phyloP scores from a whole-genome alignment of 2,888 invertebrate species.

The Andricus quercusramuli region DNA sequence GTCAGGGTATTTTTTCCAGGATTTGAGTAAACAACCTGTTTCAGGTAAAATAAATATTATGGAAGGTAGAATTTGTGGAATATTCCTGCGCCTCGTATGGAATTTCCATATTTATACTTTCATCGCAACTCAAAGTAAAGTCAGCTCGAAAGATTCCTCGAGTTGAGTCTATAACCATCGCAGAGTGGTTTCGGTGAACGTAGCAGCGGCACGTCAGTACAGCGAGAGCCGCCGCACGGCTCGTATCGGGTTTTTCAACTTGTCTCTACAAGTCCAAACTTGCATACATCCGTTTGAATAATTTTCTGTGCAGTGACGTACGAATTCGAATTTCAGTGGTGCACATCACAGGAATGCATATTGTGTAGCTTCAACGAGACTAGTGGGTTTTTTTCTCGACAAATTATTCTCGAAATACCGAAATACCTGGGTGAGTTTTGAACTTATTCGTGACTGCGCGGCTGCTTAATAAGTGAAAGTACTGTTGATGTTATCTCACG shows the following conservation, averaged over 20 bases:
- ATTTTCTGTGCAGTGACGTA: slow-evolving; percentile 33
- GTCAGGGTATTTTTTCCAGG: too few relatives aligned
- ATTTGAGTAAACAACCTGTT: too few relatives aligned
- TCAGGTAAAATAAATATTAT: too few relatives aligned
- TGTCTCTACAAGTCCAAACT: neutral
- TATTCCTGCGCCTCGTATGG: too few relatives aligned
- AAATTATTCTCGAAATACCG: slow-evolving; percentile 7
- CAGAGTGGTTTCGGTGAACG: slow-evolving; percentile 7
- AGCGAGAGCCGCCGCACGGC: slow-evolving; percentile 56
- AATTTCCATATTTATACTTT: neutral
- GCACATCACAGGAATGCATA: slow-evolving; percentile 10
- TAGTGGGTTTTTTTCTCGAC: slow-evolving; percentile 3
- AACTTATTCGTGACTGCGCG: neutral
- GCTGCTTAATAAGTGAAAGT: slow-evolving; percentile 25
- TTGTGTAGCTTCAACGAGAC: slow-evolving; percentile 11
- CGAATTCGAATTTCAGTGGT: slow-evolving; percentile 7
- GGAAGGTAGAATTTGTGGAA: too few relatives aligned
- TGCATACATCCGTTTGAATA: neutral
- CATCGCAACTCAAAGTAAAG: neutral
- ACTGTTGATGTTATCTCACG: slow-evolving; percentile 14
- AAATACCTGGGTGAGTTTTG: slow-evolving; percentile 20
- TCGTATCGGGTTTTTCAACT: slow-evolving; percentile 32
- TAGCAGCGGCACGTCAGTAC: slow-evolving; percentile 50
- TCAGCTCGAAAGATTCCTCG: neutral
- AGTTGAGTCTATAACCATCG: neutral